Percentiles rank a stretch among this genome's conserved stretches.
phyloP scores from a whole-genome alignment of 92 coral and sea anemone genomes.

The Parazoanthus atlanticus region DNA sequence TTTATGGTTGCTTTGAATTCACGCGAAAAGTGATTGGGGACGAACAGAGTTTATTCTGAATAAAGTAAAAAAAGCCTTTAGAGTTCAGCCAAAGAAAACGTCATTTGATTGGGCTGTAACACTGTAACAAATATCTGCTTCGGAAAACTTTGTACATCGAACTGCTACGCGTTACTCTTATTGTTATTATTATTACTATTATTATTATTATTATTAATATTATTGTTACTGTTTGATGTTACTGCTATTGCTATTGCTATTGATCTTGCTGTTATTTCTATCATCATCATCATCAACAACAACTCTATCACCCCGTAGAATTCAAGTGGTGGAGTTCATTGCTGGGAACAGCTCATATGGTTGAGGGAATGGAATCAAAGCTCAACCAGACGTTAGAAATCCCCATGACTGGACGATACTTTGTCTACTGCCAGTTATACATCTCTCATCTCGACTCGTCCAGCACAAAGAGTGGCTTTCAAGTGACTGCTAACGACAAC shows the following conservation, averaged over 20 bases:
- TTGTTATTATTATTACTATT: neutral
- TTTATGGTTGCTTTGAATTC: too few species aligned
- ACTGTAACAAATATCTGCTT: too few species aligned
- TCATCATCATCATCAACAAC: neutral
- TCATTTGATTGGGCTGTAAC: too few species aligned
- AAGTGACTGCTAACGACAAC: constrained; percentile 15
- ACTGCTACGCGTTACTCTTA: too few species aligned
- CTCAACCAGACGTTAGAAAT: constrained; percentile 8
- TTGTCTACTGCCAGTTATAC: constrained; percentile 18
- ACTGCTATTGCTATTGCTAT: neutral
- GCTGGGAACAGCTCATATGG: constrained; percentile 23
- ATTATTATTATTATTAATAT: neutral
- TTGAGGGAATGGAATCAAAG: neutral
- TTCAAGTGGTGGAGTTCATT: constrained; percentile 10
- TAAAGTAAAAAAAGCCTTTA: too few species aligned
- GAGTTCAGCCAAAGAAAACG: too few species aligned
- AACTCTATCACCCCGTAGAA: neutral
- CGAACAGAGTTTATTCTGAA: too few species aligned
- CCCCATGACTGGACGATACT: constrained; percentile 20
- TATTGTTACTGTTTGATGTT: too few species aligned
- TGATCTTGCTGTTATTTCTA: neutral
- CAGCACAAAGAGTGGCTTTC: constrained; percentile 9
- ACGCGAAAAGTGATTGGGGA: too few species aligned
- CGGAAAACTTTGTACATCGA: too few species aligned
- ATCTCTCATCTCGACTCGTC: neutral